Evolutionary conservation across 2,888 invertebrate species (phyloP), one percentile per base, ranked within the genome.

Genomic region (Phengaris alcon): DNA sequence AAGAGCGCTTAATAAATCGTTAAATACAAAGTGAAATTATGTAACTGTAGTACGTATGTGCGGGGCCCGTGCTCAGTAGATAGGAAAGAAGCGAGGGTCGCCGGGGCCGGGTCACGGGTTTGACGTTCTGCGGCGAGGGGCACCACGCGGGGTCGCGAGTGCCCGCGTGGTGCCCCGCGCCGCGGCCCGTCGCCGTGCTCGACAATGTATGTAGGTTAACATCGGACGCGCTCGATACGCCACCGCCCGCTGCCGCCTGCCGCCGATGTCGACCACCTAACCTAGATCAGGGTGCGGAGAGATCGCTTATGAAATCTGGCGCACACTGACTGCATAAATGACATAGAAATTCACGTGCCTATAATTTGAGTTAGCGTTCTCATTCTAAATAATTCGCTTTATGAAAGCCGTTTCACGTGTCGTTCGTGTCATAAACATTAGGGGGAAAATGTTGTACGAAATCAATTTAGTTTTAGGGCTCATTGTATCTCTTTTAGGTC

Each of bases 271-370:
- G 93, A 88, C 91, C 91, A 92, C 90, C 90, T 93, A 93, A 93
- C 93, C 93, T 91, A 93, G 92, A 92, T 93, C 93, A 93, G 92
- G 92, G 92, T 90, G 88, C 87, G 87, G 91, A 91, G 93, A 93
- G 91, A 92, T 91, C 90, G 91, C 91, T 92, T 92, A 92, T 93
- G 91, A 93, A 93, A 93, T 93, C 91, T 92, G 90, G 92, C 90
- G 88, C 91, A 88, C 88, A 87, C 84, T 83, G 86, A 83, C 90
- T 90, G 87, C 89, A 88, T 90, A 87, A 89, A 88, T 89, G 88
- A 88, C 90, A 89, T 86, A 84, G 86, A 87, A 85, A 84, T 86
- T 84, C 85, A 87, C 85, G 83, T 85, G 84, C 85, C 83, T 80
- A 79, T 84, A 83, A 85, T 75, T 70, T 70, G 75, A 75, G 70